Conservation (phyloP, 1,140 invertebrate species). For the Lordiphosa collinella region DNA sequence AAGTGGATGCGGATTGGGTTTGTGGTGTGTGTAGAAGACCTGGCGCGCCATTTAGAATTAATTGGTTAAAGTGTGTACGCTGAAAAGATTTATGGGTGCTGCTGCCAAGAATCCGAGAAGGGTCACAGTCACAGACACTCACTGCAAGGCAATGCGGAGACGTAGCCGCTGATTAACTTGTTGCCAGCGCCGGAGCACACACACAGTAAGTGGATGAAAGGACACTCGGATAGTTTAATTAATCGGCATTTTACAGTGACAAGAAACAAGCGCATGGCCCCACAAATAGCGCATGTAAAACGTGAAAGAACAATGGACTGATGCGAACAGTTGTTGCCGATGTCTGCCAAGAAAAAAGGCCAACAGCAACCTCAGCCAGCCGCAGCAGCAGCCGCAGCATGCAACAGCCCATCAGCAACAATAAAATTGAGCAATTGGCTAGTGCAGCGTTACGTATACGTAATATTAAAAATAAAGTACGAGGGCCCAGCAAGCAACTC, state of each 20-base stretch:
- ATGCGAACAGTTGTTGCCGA: slow-evolving; percentile 72
- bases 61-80: neutral
- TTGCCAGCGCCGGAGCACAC: neutral
- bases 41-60: too few relatives aligned
- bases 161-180: neutral
- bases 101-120: slow-evolving; percentile 20
- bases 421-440: slow-evolving; percentile 63
- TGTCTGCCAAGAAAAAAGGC: slow-evolving; percentile 64
- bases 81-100: slow-evolving; percentile 14
- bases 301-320: slow-evolving; percentile 68
- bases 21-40: too few relatives aligned
- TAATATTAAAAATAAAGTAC: slow-evolving; percentile 72
- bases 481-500: slow-evolving; percentile 38
- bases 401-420: slow-evolving; percentile 47
- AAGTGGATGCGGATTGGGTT: slow-evolving; percentile 6
- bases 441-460: slow-evolving; percentile 53
- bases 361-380: slow-evolving; percentile 24
- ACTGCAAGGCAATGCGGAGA: neutral
- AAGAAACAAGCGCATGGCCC: slow-evolving; percentile 4
- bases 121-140: slow-evolving; percentile 2
- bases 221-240: slow-evolving; percentile 39
- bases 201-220: slow-evolving; percentile 13
- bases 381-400: slow-evolving; percentile 40
- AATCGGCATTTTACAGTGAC: slow-evolving; percentile 16
- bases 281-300: slow-evolving; percentile 28